Conservation (phyloP, 37 sponge, comb jelly and placozoan genomes). For the Crambe crambe region DNA sequence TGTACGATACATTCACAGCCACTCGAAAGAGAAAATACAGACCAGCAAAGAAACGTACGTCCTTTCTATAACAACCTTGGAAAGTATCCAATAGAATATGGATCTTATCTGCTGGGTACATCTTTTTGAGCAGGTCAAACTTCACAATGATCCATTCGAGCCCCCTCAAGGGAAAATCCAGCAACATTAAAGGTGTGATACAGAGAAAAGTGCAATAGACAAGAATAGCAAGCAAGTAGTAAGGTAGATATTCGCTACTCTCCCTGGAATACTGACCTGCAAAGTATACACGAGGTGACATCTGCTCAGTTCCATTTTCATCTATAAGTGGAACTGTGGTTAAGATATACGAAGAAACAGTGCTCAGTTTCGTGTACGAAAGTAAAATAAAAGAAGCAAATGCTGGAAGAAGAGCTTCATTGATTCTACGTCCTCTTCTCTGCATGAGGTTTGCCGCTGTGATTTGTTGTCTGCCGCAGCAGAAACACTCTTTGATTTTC, state of each 20-base stretch:
- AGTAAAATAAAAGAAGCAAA: constrained; percentile 55
- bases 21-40: constrained; percentile 53
- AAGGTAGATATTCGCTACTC: constrained; percentile 1
- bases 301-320: background rate
- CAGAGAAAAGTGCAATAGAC: constrained; percentile 28
- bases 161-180: constrained; percentile 38
- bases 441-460: background rate
- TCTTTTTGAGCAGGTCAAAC: background rate
- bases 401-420: constrained; percentile 32
- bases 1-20: constrained; percentile 5
- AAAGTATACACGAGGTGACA: constrained; percentile 6
- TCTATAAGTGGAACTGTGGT: background rate
- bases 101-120: constrained; percentile 16
- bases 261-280: constrained; percentile 7
- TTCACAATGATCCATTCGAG: constrained; percentile 10
- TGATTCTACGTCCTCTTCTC: background rate
- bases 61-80: constrained; percentile 54
- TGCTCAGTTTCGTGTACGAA: constrained; percentile 45
- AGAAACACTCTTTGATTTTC: constrained; percentile 23
- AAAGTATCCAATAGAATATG: constrained; percentile 43
- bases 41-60: constrained; percentile 58
- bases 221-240: constrained; percentile 29
- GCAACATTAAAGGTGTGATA: constrained; percentile 44
- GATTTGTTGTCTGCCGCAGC: background rate
- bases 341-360: constrained; percentile 31